Evolutionary conservation across 2,113 vertebrate species (phyloP), one percentile per base, ranked within the genome.

Genomic region (Lepus europaeus): DNA sequence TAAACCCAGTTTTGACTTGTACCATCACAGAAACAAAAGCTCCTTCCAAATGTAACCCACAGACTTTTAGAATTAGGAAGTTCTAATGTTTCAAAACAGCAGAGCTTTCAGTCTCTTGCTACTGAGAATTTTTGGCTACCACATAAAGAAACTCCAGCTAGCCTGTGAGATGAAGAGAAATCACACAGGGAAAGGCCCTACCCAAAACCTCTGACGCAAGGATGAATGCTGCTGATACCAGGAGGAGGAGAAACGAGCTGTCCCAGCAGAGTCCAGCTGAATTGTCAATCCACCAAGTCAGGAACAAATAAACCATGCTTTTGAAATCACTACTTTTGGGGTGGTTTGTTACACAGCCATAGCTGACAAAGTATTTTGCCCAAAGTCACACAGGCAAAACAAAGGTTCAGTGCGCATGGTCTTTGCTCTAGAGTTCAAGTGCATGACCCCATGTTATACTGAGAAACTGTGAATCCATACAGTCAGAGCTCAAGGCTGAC

Each of bases 21-120:
- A 83, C 70, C 27, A 51, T 61, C 2, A 2, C 31, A 77, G 29
- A 80, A 61, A 92, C 87, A 91, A 95, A 68, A 63, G 13, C 23
- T 80, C 77, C 77, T 69, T 94, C 87, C 64, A 84, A 94, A 93
- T 63, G 87, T 70, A 92, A 95, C 77, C 90, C 77, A 64, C 63
- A 77, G 76, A 79, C 73, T 69, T 87, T 91, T 93, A 56, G 66
- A 93, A 91, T 87, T 69, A 76, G 70, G 70, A 96, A 79, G 20
- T 86, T 91, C 74, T 87, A 70, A 94, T 93, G 78, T 92, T 81
- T 82, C 17, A 63, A 56, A 90, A 69, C 84, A 81, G 22, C 36
- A 94, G 80, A 68, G 23, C 22, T 82, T 73, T 51, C 17, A 11
- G 4, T 64, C 45, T 81, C 69, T 78, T 80, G 27, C 80, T 84